Evolutionary conservation across 2,113 vertebrate genomes (phyloP).

Genomic region (Chionodraco myersi): DNA sequence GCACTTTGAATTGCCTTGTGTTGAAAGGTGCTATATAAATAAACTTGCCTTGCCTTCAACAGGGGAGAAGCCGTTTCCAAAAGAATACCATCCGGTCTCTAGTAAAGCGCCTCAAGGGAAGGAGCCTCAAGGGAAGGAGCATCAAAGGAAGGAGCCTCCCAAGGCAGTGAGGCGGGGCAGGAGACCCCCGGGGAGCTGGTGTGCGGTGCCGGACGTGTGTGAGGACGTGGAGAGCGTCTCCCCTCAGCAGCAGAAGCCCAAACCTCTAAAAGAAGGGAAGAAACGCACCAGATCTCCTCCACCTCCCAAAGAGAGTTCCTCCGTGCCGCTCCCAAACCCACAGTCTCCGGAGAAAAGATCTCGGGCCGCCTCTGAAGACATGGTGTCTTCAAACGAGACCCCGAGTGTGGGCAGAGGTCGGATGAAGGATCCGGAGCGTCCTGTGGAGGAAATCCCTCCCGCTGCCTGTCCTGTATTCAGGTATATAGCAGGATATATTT

Average conservation of each 20-base stretch:
- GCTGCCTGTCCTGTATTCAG: neutral
- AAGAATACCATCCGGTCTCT: slow-evolving; percentile 24
- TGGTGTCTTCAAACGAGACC: slow-evolving; percentile 28
- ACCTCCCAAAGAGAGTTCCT: slow-evolving; percentile 41
- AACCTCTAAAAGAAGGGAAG: neutral
- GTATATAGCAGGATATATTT: too few relatives aligned
- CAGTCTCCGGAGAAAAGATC: slow-evolving; percentile 37
- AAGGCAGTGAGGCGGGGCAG: slow-evolving; percentile 46
- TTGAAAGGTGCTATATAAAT: too few relatives aligned
- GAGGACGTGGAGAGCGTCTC: neutral
- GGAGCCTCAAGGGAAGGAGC: too few relatives aligned
- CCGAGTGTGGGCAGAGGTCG: neutral
- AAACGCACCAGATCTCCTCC: slow-evolving; percentile 12
- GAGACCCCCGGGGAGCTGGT: slow-evolving; percentile 60
- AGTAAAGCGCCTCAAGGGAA: too few relatives aligned
- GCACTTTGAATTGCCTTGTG: too few relatives aligned
- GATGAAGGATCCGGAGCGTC: neutral
- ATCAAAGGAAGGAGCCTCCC: neutral
- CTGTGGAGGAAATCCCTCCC: neutral
- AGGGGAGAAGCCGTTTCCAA: slow-evolving; percentile 64
- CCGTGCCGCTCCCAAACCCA: neutral
- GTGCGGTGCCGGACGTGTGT: slow-evolving; percentile 28
- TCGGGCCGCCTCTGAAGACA: slow-evolving; percentile 59
- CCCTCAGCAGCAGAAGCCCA: slow-evolving; percentile 8
- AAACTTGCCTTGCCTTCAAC: too few relatives aligned